Conservation (phyloP, 2,113 vertebrate genomes). For the Platysteira castanea region DNA sequence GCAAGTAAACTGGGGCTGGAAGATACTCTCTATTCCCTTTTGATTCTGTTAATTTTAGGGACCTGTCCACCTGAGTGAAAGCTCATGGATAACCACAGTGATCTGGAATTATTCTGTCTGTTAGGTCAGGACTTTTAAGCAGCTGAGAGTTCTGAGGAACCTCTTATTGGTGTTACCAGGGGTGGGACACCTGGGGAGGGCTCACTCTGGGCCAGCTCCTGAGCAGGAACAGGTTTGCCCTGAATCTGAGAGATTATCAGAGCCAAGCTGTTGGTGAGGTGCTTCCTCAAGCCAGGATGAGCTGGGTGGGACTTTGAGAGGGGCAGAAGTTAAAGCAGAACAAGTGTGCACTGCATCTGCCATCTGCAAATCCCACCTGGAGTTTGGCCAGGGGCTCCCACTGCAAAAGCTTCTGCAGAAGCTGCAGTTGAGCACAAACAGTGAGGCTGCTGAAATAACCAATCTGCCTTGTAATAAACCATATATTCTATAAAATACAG, state of each 20-base stretch:
- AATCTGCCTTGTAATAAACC: background rate
- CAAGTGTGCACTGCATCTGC: background rate
- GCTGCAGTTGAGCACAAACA: background rate
- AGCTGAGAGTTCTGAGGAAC: background rate
- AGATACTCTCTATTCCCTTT: background rate
- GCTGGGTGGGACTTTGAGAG: background rate
- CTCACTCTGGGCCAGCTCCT: background rate
- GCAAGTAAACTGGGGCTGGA: background rate
- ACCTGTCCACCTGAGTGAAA: background rate
- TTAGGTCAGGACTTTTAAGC: background rate
- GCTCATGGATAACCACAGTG: background rate
- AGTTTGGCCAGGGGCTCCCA: background rate
- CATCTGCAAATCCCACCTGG: background rate
- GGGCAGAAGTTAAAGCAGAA: background rate
- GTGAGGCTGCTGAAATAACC: background rate
- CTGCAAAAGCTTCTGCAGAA: background rate
- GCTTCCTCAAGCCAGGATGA: background rate
- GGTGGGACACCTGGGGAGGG: background rate
- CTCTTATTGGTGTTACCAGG: background rate
- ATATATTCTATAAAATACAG: background rate
- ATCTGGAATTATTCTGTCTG: background rate
- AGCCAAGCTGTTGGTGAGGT: background rate
- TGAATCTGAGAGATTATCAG: background rate
- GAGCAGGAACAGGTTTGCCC: background rate
- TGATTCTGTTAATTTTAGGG: background rate